Conservation (phyloP, 1,140 invertebrate species). For the Trichonephila clavipes region DNA sequence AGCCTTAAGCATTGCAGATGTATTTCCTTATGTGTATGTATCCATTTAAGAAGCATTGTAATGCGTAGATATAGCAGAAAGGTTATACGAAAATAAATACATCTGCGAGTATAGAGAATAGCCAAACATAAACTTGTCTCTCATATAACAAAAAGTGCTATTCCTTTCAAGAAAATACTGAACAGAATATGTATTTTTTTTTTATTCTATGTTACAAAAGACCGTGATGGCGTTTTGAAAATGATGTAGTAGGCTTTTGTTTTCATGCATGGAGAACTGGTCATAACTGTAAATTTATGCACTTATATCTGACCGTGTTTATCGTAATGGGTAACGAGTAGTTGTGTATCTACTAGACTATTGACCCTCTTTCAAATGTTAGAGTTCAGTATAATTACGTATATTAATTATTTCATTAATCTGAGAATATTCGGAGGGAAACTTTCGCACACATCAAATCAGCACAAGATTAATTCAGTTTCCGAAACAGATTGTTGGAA, state of each 20-base stretch:
- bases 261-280: constrained; percentile 17
- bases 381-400: constrained; percentile 25
- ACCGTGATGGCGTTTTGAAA: constrained; percentile 4
- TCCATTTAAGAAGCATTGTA: constrained; percentile 12
- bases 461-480: background rate
- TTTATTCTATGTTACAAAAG: constrained; percentile 68
- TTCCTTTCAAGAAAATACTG: constrained; percentile 33
- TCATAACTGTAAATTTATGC: background rate
- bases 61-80: constrained; percentile 13
- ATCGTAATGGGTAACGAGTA: constrained; percentile 6
- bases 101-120: constrained; percentile 18
- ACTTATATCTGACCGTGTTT: constrained; percentile 32
- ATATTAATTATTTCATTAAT: constrained; percentile 56
- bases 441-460: constrained; percentile 17
- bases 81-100: constrained; percentile 38
- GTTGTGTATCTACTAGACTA: constrained; percentile 17
- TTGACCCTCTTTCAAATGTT: constrained; percentile 7
- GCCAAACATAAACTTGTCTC: constrained; percentile 50
- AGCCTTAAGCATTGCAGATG: background rate
- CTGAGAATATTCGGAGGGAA: constrained; percentile 26
- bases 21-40: constrained; percentile 17
- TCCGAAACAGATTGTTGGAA: background rate
- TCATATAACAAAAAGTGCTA: constrained; percentile 24
- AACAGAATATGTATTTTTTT: constrained; percentile 50
- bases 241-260: constrained; percentile 56